phyloP scores from a whole-genome alignment of 2,888 invertebrate species.

The Pristionchus entomophagus region DNA sequence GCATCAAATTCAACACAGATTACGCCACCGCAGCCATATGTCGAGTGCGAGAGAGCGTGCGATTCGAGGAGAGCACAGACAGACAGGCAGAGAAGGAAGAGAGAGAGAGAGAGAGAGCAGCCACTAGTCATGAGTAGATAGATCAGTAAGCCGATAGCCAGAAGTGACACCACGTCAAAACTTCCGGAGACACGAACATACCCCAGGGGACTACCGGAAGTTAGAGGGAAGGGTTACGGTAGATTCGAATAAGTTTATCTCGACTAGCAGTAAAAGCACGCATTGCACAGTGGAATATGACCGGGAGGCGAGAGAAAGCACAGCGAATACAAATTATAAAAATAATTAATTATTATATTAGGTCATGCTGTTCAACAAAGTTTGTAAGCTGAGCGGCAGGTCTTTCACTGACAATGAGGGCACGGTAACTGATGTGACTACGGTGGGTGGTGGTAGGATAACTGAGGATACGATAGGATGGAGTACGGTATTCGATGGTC shows the following conservation, averaged over 20 bases:
- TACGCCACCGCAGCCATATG: conserved; percentile 39
- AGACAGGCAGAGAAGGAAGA: not conserved
- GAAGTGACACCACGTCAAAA: conserved; percentile 37
- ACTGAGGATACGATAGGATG: too few relatives aligned
- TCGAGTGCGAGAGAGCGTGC: not conserved
- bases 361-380: not conserved
- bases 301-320: too few relatives aligned
- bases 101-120: not conserved
- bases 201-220: not conserved
- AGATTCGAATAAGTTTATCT: not conserved
- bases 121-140: not conserved
- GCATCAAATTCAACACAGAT: conserved; percentile 34
- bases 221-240: not conserved
- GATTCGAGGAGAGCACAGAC: not conserved
- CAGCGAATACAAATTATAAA: too few relatives aligned
- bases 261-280: too few relatives aligned
- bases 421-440: too few relatives aligned
- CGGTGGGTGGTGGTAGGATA: too few relatives aligned
- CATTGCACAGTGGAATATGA: too few relatives aligned
- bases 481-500: not conserved
- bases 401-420: not conserved
- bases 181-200: not conserved
- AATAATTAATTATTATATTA: not conserved
- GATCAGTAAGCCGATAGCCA: not conserved
- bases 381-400: not conserved